Evolutionary conservation across 2,888 invertebrate genomes (phyloP).

Genomic region (Scrobipalpa costella): DNA sequence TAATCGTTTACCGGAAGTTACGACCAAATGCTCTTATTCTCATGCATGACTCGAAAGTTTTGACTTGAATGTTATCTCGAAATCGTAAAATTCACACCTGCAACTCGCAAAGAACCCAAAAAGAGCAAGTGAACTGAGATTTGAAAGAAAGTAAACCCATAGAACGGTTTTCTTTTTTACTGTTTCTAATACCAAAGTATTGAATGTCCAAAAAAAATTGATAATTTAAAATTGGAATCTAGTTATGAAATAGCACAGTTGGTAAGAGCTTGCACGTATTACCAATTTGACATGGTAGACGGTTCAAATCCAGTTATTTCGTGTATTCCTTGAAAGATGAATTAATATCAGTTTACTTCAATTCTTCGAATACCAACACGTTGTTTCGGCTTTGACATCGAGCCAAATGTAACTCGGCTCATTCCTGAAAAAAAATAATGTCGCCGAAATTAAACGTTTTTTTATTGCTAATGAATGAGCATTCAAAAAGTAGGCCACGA

Average conservation of each 20-base stretch:
- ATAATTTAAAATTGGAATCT: no score
- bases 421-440: constrained; percentile 2
- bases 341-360: not conserved
- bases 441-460: constrained; percentile 10
- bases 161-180: not conserved
- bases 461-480: constrained; percentile 18
- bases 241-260: not conserved
- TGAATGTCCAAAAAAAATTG: not conserved
- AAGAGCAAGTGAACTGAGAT: not conserved
- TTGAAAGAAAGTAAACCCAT: not conserved
- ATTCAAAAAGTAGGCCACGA: constrained; percentile 17
- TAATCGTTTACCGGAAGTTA: constrained; percentile 10
- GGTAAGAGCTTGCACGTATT: not conserved
- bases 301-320: not conserved
- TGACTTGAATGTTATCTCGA: constrained; percentile 9
- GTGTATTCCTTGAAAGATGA: not conserved
- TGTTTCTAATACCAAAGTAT: not conserved
- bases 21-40: not conserved
- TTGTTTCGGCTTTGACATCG: constrained; percentile 5
- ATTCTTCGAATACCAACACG: constrained; percentile 11
- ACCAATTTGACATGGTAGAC: no score
- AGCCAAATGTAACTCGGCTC: constrained; percentile 20
- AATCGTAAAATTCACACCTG: constrained; percentile 6
- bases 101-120: not conserved
- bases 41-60: constrained; percentile 3